Base-by-base conservation (phyloP, 2,113 vertebrate species). In the Muscicapa adusta region DNA sequence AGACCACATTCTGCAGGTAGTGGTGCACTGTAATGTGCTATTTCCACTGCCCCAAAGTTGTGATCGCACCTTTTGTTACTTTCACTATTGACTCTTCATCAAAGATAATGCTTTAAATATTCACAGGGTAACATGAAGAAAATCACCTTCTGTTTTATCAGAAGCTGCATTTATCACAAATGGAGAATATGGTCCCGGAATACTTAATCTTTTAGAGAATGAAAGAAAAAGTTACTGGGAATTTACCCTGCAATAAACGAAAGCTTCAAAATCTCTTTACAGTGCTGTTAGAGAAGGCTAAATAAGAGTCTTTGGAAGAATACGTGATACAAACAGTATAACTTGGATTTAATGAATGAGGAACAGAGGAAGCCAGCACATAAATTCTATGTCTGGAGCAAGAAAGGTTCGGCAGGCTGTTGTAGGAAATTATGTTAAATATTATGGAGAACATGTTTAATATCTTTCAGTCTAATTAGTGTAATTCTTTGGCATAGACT, bases 381-480 rank as follows among this genome's bases (percentile, higher is more conserved):
- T 62, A 70, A 76, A 88, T 91, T 85, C 15, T 62, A 7, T 62
- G 31, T 61, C 56, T 76, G 53, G 15, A 82, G 42, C 10, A 88
- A 79, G 34, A 85, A 92, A 78, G 47, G 7, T 89, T 67, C 23
- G 3, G 26, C 33, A 75, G 54, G 10, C 15, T 89, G 66, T 54
- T 92, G 62, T 79, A 87, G 38, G 53, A 95, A 79, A 79, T 82
- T 61, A 54, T 62, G 19, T 85, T 94, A 76, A 94, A 91, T 88
- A 83, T 92, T 76, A 66, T 26, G n/a, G 34, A 85, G 74, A 85
- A 80, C 24, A 53, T 67, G 34, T 82, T 95, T 72, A 89, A 91
- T 89, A 89, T 63, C 33, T 82, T 86, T 79, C 70, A 57, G 72
- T 73, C 81, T 88, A 94, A 85, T 94, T 92, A 82, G 58, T 26